Evolutionary conservation across 1,140 invertebrate species (phyloP).

Genomic region (Scylla paramamosain): DNA sequence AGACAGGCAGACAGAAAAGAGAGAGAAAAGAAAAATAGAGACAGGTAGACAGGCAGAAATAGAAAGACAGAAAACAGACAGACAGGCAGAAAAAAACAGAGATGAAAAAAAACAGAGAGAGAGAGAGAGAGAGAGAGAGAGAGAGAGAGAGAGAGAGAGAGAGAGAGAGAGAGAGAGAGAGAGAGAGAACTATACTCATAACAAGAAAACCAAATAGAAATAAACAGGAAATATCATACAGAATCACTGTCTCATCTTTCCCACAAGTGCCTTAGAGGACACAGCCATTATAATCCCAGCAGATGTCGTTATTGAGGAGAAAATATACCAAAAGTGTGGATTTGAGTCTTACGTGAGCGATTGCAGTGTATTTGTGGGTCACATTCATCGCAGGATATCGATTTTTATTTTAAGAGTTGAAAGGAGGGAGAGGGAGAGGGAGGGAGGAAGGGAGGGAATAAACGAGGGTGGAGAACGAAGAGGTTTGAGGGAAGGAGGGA

Average conservation of each 20-base stretch:
- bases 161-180: background rate
- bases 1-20: no score
- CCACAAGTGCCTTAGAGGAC: no score
- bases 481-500: background rate
- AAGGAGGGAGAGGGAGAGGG: background rate
- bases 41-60: no score
- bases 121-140: no score
- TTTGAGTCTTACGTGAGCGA: background rate
- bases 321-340: no score
- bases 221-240: background rate
- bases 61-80: no score
- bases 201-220: background rate
- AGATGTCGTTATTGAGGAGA: no score
- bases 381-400: background rate
- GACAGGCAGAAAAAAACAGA: no score
- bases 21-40: no score
- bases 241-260: background rate
- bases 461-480: background rate
- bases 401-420: constrained; percentile 17
- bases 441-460: background rate
- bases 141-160: no score
- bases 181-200: background rate
- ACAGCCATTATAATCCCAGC: no score
- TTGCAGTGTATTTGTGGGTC: background rate
- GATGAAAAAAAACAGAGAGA: background rate